Evolutionary conservation across 2,888 invertebrate species (phyloP).

Genomic region (Apamea anceps): DNA sequence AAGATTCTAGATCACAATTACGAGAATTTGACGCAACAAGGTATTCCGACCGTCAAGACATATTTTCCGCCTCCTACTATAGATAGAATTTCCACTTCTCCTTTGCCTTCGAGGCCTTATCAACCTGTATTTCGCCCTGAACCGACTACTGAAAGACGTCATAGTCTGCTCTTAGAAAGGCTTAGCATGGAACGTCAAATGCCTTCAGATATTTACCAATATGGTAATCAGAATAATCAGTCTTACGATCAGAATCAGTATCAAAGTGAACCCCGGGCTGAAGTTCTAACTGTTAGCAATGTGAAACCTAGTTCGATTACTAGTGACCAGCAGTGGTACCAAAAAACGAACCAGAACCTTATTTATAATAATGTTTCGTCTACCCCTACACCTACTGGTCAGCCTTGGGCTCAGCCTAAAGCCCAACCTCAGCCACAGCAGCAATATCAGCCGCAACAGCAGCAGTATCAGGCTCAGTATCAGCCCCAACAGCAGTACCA

Average conservation of each 20-base stretch:
- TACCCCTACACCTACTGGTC: slow-evolving; percentile 62
- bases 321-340: slow-evolving; percentile 86
- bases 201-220: slow-evolving; percentile 84
- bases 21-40: slow-evolving; percentile 80
- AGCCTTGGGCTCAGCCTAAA: slow-evolving; percentile 73
- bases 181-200: slow-evolving; percentile 86
- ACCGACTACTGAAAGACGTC: slow-evolving; percentile 82
- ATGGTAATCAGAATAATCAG: slow-evolving; percentile 81
- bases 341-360: slow-evolving; percentile 80
- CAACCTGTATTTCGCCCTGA: slow-evolving; percentile 81
- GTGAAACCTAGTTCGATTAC: slow-evolving; percentile 86
- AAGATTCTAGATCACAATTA: slow-evolving; percentile 85
- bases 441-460: slow-evolving; percentile 68
- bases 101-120: slow-evolving; percentile 79
- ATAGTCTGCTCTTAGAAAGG: slow-evolving; percentile 85
- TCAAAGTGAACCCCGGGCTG: slow-evolving; percentile 85
- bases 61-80: slow-evolving; percentile 83
- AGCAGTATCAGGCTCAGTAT: slow-evolving; percentile 62
- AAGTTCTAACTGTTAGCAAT: slow-evolving; percentile 85
- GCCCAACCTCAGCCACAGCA: slow-evolving; percentile 68
- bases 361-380: slow-evolving; percentile 78
- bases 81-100: slow-evolving; percentile 79
- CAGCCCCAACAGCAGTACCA: slow-evolving; percentile 68
- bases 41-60: slow-evolving; percentile 82
- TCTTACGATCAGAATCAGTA: slow-evolving; percentile 77